Conservation (phyloP, 2,888 invertebrate species). For the Malthinus seriepunctatus region DNA sequence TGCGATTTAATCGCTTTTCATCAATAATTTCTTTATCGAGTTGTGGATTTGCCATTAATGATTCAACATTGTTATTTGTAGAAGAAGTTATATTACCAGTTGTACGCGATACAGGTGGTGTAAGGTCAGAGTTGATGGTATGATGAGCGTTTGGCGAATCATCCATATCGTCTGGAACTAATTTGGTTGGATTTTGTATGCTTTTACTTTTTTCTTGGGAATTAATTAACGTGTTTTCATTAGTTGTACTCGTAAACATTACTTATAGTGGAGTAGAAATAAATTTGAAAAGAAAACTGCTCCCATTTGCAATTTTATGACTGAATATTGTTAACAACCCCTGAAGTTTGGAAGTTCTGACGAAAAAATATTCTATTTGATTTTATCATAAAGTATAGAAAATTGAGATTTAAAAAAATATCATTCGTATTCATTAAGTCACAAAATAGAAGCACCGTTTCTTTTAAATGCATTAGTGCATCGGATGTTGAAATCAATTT, state of each 20-base stretch:
- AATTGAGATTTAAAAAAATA: too few relatives aligned
- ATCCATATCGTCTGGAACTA: conserved; percentile 55
- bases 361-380: too few relatives aligned
- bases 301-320: too few relatives aligned
- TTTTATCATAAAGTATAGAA: too few relatives aligned
- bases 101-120: conserved; percentile 37
- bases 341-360: too few relatives aligned
- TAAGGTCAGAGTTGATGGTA: conserved; percentile 10
- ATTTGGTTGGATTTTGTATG: conserved; percentile 37
- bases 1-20: conserved; percentile 73
- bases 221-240: not conserved
- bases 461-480: too few relatives aligned
- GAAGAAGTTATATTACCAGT: conserved; percentile 44
- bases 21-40: conserved; percentile 72
- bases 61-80: conserved; percentile 38
- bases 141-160: conserved; percentile 43
- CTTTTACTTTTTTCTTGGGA: conserved; percentile 6
- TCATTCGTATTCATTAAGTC: too few relatives aligned
- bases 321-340: too few relatives aligned
- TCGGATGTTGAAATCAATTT: too few relatives aligned
- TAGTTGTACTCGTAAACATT: conserved; percentile 21
- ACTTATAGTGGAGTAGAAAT: too few relatives aligned
- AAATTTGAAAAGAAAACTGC: too few relatives aligned
- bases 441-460: too few relatives aligned
- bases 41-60: conserved; percentile 55